Percentiles rank a stretch among this genome's conserved stretches.
Evolutionary conservation across 2,888 invertebrate species (phyloP).

Genomic region (Pollenia angustigena): DNA sequence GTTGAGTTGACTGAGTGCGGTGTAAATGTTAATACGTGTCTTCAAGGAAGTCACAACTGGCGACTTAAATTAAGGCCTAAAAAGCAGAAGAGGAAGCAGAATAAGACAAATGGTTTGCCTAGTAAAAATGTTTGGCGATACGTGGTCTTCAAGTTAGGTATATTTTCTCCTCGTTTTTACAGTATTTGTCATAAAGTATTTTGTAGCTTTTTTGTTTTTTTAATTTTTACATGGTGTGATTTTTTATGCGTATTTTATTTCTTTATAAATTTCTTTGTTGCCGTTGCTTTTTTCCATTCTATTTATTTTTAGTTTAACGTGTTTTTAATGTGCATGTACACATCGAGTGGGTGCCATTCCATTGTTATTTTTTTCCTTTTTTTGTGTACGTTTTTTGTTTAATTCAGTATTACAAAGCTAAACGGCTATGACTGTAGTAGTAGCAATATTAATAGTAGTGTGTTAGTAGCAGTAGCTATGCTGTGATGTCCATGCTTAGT

Average conservation of each 20-base stretch:
- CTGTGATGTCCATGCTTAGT: slow-evolving; percentile 57
- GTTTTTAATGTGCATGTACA: slow-evolving; percentile 48
- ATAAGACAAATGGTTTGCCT: slow-evolving; percentile 21
- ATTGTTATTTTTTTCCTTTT: slow-evolving; percentile 40
- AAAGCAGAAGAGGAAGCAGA: neutral
- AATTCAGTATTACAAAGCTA: neutral
- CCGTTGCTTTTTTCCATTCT: neutral
- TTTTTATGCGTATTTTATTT: slow-evolving; percentile 67
- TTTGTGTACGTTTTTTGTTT: neutral
- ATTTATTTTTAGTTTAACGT: slow-evolving; percentile 47
- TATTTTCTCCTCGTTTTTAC: neutral
- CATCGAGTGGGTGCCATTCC: slow-evolving; percentile 39
- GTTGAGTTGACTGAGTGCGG: neutral
- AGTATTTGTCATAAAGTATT: slow-evolving; percentile 48
- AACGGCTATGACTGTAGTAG: neutral
- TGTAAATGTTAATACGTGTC: slow-evolving; percentile 39
- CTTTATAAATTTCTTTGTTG: slow-evolving; percentile 23
- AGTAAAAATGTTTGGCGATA: neutral
- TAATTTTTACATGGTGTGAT: slow-evolving; percentile 59
- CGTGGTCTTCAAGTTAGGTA: neutral
- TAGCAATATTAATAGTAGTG: too few species aligned
- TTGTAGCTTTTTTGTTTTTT: slow-evolving; percentile 51
- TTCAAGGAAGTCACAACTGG: slow-evolving; percentile 42
- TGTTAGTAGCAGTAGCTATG: slow-evolving; percentile 16
- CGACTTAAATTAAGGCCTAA: slow-evolving; percentile 24